A percentile compares a stretch with the other conserved stretches of the same genome.
These are phyloP conservation scores for Hemiscyllium ocellatum DNA, from an alignment of 2,113 vertebrate genomes.

Conservation along the genomic window DNA sequence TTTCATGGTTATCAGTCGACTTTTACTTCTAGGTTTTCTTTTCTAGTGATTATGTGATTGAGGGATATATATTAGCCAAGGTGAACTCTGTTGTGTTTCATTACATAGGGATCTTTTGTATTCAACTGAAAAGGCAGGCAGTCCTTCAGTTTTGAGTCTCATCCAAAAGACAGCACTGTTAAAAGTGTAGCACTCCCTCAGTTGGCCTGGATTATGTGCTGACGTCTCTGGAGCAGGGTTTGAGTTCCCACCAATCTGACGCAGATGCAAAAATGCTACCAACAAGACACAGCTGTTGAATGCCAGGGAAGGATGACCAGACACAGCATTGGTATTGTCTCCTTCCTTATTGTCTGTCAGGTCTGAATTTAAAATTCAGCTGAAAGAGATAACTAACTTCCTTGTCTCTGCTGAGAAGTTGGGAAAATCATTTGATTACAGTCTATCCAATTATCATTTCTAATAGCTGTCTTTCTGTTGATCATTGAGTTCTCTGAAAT, in stretches of 20 bases:
- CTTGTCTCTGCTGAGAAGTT: background rate
- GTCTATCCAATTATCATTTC: background rate
- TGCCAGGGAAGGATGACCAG: background rate
- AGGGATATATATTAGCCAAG: background rate
- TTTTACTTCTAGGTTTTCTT: too few relatives aligned
- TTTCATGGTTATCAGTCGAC: too few relatives aligned
- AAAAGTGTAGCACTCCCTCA: background rate
- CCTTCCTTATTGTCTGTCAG: background rate
- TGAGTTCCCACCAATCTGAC: background rate
- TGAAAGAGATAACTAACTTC: background rate
- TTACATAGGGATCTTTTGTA: background rate
- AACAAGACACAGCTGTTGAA: background rate
- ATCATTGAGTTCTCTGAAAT: background rate
- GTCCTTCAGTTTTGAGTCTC: background rate
- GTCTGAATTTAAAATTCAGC: background rate
- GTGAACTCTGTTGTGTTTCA: background rate
- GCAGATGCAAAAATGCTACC: background rate
- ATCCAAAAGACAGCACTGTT: background rate
- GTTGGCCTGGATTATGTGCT: background rate
- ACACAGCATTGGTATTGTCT: background rate
- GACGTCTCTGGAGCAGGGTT: background rate
- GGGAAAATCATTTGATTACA: background rate
- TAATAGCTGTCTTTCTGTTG: background rate
- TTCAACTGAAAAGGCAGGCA: background rate
- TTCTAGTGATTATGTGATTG: background rate